Percentiles rank a stretch among this genome's conserved stretches.
Conservation (phyloP, 2,888 invertebrate genomes). For the Megaustenia siamemsis region DNA sequence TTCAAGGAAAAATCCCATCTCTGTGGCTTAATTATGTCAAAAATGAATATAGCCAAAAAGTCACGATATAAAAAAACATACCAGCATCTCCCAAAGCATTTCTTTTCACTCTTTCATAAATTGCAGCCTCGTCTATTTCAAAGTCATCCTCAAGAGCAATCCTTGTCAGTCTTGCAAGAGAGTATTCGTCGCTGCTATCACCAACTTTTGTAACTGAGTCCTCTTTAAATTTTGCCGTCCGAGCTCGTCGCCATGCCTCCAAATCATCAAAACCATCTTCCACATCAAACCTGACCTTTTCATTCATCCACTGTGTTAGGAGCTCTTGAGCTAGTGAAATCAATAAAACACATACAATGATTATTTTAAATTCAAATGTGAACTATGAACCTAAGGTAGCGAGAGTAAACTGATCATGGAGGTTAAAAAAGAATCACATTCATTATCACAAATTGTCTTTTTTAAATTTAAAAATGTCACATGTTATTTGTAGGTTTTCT, state of each 20-base stretch:
- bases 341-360: neutral
- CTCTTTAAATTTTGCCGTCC: slow-evolving; percentile 3
- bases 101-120: slow-evolving; percentile 49
- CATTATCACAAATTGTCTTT: no score
- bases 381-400: neutral
- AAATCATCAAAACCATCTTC: slow-evolving; percentile 65
- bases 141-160: slow-evolving; percentile 54
- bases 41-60: no score
- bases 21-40: no score
- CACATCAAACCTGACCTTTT: slow-evolving; percentile 72
- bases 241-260: slow-evolving; percentile 62
- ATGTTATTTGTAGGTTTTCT: no score
- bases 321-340: slow-evolving; percentile 74
- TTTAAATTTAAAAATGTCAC: no score
- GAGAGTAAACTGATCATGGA: neutral
- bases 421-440: no score
- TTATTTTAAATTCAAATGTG: neutral
- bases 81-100: slow-evolving; percentile 46
- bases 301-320: slow-evolving; percentile 77
- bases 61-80: neutral
- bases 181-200: slow-evolving; percentile 20
- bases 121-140: slow-evolving; percentile 59
- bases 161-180: slow-evolving; percentile 14
- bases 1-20: no score
- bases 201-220: slow-evolving; percentile 14